Conservation (phyloP, 2,113 vertebrate genomes). For the Zosterops hypoxanthus region DNA sequence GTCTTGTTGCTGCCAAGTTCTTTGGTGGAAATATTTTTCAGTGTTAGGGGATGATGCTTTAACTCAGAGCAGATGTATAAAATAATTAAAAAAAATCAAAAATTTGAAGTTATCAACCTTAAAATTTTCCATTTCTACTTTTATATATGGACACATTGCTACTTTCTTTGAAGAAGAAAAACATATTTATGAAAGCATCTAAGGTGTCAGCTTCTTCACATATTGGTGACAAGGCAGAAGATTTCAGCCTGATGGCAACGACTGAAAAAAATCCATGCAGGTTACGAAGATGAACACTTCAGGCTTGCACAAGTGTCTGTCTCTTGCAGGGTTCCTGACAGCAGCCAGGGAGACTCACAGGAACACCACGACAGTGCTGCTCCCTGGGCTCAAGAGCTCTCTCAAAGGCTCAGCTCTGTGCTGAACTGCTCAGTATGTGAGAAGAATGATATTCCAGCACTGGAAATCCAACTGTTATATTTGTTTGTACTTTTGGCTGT, state of each 20-base stretch:
- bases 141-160: background rate
- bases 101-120: background rate
- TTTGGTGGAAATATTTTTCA: background rate
- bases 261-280: background rate
- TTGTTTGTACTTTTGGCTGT: background rate
- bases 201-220: background rate
- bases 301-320: background rate
- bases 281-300: background rate
- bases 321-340: background rate
- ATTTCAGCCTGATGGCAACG: background rate
- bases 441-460: background rate
- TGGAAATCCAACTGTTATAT: background rate
- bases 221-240: background rate
- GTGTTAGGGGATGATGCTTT: rapidly evolving
- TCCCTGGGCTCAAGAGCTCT: background rate
- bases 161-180: background rate
- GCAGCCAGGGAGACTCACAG: background rate
- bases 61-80: background rate
- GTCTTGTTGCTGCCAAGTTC: background rate
- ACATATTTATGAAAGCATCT: background rate
- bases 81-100: rapidly evolving
- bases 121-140: background rate
- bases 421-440: background rate
- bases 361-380: background rate
- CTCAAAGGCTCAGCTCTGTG: background rate